Conservation (phyloP, 1,140 invertebrate genomes). For the Coenobita brevimanus region DNA sequence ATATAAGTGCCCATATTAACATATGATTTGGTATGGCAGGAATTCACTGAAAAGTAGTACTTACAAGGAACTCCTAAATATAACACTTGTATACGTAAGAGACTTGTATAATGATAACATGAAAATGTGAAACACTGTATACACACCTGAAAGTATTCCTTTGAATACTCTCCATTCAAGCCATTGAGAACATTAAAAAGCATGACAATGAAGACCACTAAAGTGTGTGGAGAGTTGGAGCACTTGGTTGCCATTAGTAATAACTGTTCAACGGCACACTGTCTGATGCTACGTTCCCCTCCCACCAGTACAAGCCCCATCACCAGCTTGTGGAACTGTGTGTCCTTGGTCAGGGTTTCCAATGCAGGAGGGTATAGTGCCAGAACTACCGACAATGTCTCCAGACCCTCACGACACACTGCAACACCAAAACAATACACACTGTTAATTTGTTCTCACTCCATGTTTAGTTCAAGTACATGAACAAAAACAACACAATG, state of each 20-base stretch:
- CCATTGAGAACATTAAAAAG: slow-evolving; percentile 85
- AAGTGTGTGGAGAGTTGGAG: slow-evolving; percentile 73
- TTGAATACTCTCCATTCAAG: slow-evolving; percentile 84
- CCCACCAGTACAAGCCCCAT: slow-evolving; percentile 89
- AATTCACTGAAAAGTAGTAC: too few species aligned
- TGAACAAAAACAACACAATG: too few species aligned
- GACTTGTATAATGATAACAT: too few species aligned
- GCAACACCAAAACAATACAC: slow-evolving; percentile 70
- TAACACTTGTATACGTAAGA: too few species aligned
- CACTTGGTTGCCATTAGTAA: slow-evolving; percentile 85
- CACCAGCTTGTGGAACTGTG: slow-evolving; percentile 89
- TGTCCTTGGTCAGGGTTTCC: slow-evolving; percentile 82
- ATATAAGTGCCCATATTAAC: too few species aligned
- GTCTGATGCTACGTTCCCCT: slow-evolving; percentile 79
- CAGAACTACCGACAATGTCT: slow-evolving; percentile 91
- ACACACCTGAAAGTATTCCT: slow-evolving; percentile 83
- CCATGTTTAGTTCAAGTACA: too few species aligned
- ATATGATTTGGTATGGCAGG: too few species aligned
- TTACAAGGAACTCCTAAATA: too few species aligned
- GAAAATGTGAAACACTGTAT: too few species aligned
- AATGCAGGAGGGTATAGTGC: slow-evolving; percentile 88
- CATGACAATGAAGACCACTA: slow-evolving; percentile 84
- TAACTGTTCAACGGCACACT: slow-evolving; percentile 87
- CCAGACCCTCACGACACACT: slow-evolving; percentile 93
- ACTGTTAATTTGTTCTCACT: too few species aligned